These are phyloP conservation scores for Odontomachus brunneus DNA, from an alignment of 1,140 invertebrate genomes.

Conservation along the genomic window DNA sequence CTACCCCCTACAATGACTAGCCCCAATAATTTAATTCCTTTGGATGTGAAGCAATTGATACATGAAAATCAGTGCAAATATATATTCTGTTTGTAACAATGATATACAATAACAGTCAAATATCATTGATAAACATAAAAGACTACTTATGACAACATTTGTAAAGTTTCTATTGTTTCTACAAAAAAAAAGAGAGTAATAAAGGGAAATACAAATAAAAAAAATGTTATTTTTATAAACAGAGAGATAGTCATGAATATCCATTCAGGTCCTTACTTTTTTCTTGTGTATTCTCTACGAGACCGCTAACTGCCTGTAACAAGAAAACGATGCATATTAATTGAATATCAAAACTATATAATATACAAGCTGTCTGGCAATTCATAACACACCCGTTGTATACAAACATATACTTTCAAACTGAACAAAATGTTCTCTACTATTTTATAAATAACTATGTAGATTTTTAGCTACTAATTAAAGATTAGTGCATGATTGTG, in stretches of 20 bases:
- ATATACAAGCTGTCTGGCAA: too few relatives aligned
- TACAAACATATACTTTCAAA: slow-evolving; percentile 15
- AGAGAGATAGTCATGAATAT: slow-evolving; percentile 79
- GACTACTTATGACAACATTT: slow-evolving; percentile 65
- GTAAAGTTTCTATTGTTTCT: slow-evolving; percentile 68
- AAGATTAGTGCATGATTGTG: too few relatives aligned
- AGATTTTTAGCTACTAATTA: too few relatives aligned
- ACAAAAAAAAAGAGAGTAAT: slow-evolving; percentile 59
- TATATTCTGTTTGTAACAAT: slow-evolving; percentile 47
- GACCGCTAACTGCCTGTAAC: slow-evolving; percentile 92
- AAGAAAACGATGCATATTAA: slow-evolving; percentile 59
- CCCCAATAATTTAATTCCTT: slow-evolving; percentile 29
- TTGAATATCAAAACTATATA: slow-evolving; percentile 16
- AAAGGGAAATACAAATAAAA: slow-evolving; percentile 67
- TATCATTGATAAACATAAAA: slow-evolving; percentile 63
- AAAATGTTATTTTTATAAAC: slow-evolving; percentile 64
- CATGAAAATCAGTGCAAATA: slow-evolving; percentile 40
- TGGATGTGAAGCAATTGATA: slow-evolving; percentile 30
- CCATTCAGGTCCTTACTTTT: slow-evolving; percentile 88
- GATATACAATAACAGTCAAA: slow-evolving; percentile 48
- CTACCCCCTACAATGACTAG: background rate
- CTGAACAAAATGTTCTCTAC: too few relatives aligned
- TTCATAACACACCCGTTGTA: too few relatives aligned
- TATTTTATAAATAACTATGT: too few relatives aligned
- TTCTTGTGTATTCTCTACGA: slow-evolving; percentile 89